Evolutionary conservation across 2,888 invertebrate species (phyloP).

Genomic region (Amphipoea oculea): DNA sequence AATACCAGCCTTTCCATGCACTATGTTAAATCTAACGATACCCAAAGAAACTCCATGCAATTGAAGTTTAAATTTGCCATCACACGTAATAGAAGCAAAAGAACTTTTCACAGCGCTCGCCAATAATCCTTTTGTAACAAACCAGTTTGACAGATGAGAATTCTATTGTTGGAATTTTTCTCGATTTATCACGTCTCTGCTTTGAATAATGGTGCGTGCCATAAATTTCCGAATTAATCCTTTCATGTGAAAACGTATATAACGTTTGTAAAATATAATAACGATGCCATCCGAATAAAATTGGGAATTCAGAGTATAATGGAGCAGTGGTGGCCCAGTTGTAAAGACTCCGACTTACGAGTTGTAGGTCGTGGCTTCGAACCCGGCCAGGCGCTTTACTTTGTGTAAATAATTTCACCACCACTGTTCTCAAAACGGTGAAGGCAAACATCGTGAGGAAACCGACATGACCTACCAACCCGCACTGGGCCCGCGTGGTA

Average conservation of each 20-base stretch:
- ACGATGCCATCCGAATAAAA: slow-evolving; percentile 9
- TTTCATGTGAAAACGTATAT: slow-evolving; percentile 28
- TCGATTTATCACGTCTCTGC: slow-evolving; percentile 63
- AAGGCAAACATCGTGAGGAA: no score
- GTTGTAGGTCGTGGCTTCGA: no score
- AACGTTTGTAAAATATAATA: slow-evolving; percentile 23
- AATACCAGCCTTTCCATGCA: background rate
- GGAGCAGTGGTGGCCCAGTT: background rate
- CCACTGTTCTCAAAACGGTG: no score
- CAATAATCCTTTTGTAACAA: slow-evolving; percentile 84
- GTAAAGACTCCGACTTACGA: no score
- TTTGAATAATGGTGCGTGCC: slow-evolving; percentile 59
- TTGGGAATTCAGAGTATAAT: background rate
- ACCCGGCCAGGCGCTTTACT: no score
- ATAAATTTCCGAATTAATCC: slow-evolving; percentile 54
- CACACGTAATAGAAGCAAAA: slow-evolving; percentile 63
- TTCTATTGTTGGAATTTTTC: slow-evolving; percentile 74
- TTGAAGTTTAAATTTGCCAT: slow-evolving; percentile 61
- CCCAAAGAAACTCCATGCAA: background rate
- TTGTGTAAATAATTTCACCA: no score
- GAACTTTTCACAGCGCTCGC: slow-evolving; percentile 70
- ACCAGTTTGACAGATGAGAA: slow-evolving; percentile 79
- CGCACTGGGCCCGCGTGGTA: no score
- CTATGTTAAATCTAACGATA: background rate
- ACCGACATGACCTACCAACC: no score